Conservation (phyloP, 2,888 invertebrate genomes). For the Fragum whitleyi region DNA sequence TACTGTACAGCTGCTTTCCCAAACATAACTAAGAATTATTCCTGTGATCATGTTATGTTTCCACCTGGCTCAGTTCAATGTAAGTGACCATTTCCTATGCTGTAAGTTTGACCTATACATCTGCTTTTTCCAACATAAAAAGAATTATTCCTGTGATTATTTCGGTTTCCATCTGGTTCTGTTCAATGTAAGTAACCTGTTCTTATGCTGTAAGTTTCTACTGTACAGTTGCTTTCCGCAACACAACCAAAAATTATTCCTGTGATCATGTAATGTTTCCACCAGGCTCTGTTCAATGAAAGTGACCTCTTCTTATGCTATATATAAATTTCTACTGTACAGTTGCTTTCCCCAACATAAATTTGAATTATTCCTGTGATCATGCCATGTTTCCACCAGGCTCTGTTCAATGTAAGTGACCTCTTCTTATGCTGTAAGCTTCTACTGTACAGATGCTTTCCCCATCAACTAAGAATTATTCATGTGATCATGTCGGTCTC, state of each 20-base stretch:
- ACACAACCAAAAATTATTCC: constrained; percentile 17
- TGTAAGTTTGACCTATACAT: constrained; percentile 1
- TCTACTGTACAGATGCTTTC: background rate
- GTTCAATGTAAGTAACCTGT: too few relatives aligned
- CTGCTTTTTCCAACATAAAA: background rate
- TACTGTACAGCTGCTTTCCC: constrained; percentile 9
- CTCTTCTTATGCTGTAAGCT: too few relatives aligned
- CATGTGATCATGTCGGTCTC: background rate
- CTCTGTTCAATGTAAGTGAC: constrained; percentile 61
- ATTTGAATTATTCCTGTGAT: constrained; percentile 17
- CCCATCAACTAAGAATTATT: background rate
- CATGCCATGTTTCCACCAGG: constrained; percentile 50
- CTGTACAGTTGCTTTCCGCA: background rate
- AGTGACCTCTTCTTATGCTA: too few relatives aligned
- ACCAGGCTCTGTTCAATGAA: constrained; percentile 55
- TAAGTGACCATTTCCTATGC: too few relatives aligned
- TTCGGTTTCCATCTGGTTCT: constrained; percentile 48
- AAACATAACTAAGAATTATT: constrained; percentile 13
- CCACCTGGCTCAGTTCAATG: constrained; percentile 26
- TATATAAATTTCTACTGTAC: constrained; percentile 10
- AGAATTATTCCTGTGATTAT: constrained; percentile 24
- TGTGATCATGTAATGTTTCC: constrained; percentile 44
- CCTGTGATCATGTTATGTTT: constrained; percentile 46
- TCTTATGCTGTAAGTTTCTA: too few relatives aligned
- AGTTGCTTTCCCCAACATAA: background rate